Base-by-base conservation (phyloP, 2,797 vertebrate species). In the Glyptemys insculpta region DNA sequence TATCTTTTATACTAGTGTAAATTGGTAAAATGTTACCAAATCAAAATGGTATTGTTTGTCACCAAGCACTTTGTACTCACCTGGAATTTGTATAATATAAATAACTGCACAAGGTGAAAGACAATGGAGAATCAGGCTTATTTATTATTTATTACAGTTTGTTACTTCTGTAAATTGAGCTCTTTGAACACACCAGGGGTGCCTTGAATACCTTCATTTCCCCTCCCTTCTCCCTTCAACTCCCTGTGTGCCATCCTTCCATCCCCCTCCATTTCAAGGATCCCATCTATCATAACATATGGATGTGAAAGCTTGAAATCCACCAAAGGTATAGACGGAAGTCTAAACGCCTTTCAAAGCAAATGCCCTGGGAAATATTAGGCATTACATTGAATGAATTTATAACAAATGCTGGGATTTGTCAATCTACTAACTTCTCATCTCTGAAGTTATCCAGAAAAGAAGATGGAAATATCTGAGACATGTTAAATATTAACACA, bases 191-290 rank as follows among this genome's bases (percentile, higher is more conserved):
- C 10, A 3, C 19, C 5, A 72, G 19, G 19, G 5, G 21, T 3
- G 37, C n/a, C n/a, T 41, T 72, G 19, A 41, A 72, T 41, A 10
- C 19, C 65, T 72, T 68, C n/a, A 68, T 37, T 16, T 76, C 49
- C 23, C 0, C 2, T 50, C 3, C 5, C n/a, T 57, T 53, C 41
- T 79, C 1, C 1, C 21, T 15, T 0, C 2, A 37, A 0, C 0
- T 1, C 0, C 27, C n/a, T 49, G 47, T 27, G 47, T 72, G 0
- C 8, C 53, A 1, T 37, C 5, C 57, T 34, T 47, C 84, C 21
- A 7, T 34, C 3, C 41, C 83, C 49, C 49, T 44, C 15, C 1
- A n/a, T 14, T 72, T 25, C 12, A 12, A 4, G 27, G 3, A 31
- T 82, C 37, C 88, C 86, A 7, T 68, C 34, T 41, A 14, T 3